Conservation (phyloP, 2,797 vertebrate species). For the Sebastes steindachneri region DNA sequence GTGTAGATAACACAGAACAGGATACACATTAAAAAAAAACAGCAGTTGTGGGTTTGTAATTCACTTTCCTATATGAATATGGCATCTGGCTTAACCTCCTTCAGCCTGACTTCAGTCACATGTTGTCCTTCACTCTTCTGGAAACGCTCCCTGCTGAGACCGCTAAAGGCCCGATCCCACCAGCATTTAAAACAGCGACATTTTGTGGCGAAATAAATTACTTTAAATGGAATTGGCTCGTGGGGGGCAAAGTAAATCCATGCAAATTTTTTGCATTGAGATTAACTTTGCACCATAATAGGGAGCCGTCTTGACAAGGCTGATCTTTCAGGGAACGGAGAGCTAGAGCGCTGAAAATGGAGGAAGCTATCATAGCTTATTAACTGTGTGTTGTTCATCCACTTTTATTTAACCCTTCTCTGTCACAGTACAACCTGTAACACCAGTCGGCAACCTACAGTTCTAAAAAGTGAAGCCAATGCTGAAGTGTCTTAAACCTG, state of each 20-base stretch:
- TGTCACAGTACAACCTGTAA: background rate
- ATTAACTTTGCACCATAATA: background rate
- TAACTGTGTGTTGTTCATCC: background rate
- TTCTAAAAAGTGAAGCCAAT: too few relatives aligned
- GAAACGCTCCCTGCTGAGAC: background rate
- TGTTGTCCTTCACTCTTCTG: background rate
- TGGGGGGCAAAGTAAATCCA: background rate
- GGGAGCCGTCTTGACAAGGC: background rate
- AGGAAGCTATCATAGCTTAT: background rate
- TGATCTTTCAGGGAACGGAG: background rate
- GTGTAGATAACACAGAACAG: background rate
- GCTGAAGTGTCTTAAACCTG: too few relatives aligned
- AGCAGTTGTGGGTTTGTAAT: background rate
- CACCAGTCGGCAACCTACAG: fast-evolving
- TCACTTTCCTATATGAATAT: background rate
- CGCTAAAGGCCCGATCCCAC: background rate
- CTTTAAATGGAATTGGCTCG: background rate
- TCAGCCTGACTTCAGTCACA: slow-evolving; percentile 3
- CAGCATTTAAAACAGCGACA: background rate
- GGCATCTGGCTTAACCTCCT: background rate
- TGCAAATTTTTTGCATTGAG: background rate
- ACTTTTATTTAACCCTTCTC: background rate
- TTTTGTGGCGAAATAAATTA: background rate
- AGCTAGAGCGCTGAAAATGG: background rate
- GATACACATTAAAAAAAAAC: background rate